Base-by-base conservation (phyloP, 2,113 vertebrate genomes). In the Ardeotis arabs region DNA sequence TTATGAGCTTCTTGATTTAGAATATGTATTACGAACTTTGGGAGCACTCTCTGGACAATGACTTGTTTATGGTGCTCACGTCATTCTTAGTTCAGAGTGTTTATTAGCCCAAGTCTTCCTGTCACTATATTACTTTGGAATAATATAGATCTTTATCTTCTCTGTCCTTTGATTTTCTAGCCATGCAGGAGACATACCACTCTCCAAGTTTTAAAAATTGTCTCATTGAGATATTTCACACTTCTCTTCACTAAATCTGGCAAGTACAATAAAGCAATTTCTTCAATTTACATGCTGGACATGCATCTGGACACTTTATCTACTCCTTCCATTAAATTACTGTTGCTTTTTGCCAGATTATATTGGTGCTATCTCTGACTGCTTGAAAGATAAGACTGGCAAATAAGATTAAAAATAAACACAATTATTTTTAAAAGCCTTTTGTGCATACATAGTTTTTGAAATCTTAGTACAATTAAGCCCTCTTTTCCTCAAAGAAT, bases 401-500 rank as follows among this genome's bases (percentile, higher is more conserved):
- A 96, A 95, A 96, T 96, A 95, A 95, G 81, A 84, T 95, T 96
- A 95, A 97, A 97, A 97, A 93, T 84, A 96, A 97, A 96, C 92
- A 96, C 91, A 93, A 93, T 97, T 95, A 90, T 95, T 97, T 97
- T 96, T 90, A 95, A 96, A 96, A 94, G 41, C 14, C 67, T 76
- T 94, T 91, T 92, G 77, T 91, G 87, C 87, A 87, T 88, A 90
- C 62, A 70, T 56, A 80, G 55, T 53, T 93, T 95, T 84, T 85
- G 66, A 95, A 94, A 82, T 41, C 53, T 88, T 55, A 27, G 47
- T 67, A 39, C 41, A 94, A 87, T 74, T 89, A 93, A 95, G 16
- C 60, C 16, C n/a, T n/a, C 39, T 76, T 84, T 83, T 77, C 67
- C 56, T 82, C 64, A 68, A 92, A 96, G 29, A 91, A 74, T 67